These are phyloP conservation scores for Arenaria interpres DNA, from an alignment of 2,113 vertebrate genomes.

Conservation along the genomic window DNA sequence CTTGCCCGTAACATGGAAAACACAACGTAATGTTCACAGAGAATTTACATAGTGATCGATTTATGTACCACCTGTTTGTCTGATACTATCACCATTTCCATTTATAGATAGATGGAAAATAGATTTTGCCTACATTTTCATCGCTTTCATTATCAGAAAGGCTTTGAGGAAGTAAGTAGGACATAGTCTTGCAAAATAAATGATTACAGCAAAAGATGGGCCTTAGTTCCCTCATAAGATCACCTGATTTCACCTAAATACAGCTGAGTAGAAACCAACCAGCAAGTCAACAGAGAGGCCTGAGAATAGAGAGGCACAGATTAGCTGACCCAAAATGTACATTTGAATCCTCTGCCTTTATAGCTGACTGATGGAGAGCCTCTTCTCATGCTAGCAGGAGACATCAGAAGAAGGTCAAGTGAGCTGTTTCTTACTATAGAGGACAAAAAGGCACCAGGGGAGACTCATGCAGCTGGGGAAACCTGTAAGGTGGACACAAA, in stretches of 20 bases:
- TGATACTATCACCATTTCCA: background rate
- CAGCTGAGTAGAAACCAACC: background rate
- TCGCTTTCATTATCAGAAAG: background rate
- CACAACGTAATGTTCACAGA: background rate
- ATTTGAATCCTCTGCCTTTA: background rate
- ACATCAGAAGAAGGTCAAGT: background rate
- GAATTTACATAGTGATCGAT: background rate
- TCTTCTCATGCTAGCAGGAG: background rate
- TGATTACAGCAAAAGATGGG: background rate
- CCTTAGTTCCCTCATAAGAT: background rate
- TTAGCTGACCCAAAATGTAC: background rate
- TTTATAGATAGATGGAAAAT: background rate
- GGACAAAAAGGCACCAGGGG: background rate
- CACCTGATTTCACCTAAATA: background rate
- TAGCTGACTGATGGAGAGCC: background rate
- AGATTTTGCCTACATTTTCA: background rate
- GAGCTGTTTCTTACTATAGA: background rate
- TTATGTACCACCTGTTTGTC: background rate
- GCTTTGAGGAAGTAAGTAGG: background rate
- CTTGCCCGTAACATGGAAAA: background rate
- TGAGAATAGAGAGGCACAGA: background rate
- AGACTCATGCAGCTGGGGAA: background rate
- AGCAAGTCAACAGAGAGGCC: background rate
- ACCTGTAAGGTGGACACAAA: background rate
- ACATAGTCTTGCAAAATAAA: background rate